Base-by-base conservation (phyloP, 64 coral and sea anemone genomes). In the Porites australiensis region DNA sequence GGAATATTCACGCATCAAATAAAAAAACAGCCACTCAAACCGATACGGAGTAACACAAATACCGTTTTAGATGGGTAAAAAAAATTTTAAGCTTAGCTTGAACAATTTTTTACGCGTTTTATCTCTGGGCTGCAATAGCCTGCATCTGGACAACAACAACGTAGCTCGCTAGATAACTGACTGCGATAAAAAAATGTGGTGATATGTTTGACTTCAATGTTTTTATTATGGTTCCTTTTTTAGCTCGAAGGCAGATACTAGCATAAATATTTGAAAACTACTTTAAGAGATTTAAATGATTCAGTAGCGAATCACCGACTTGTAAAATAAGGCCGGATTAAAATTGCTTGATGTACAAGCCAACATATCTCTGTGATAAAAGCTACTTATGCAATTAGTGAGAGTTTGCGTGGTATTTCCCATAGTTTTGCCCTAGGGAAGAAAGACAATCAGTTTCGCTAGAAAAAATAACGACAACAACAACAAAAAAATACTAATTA, bases 181-280 rank as follows among this genome's bases (percentile, higher is more conserved):
- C 53, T 5, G 7, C 54, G 12, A 37, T 37, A 37, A 37, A 37
- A 37, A 37, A 37, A 37, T 37, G 27, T 37, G 54, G 54, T 12
- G 54, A 5, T 57, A 57, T 57, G 12, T 12, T 57, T 9, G 27
- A 57, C 7, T 12, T 57, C 54, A 46, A 73, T 73, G 70, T 73
- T 73, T 27, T 64, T 73, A 12, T 73, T 18, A 8, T n/a, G 20
- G 13, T 44, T n/a, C 19, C 11, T 51, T 45, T 84, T 84, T 68
- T 84, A 43, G 45, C 62, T 45, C 16, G 4, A 16, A 65, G 81
- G 62, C 62, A 68, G 23, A 84, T 68, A 63, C 13, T 44, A 21
- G 45, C 63, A 84, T 84, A 68, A 84, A 84, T 84, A 84, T 84
- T 80, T 84, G 81, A 84, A 84, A 84, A 84, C 45, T 65, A 9